Base-by-base conservation (phyloP, 2,113 vertebrate genomes). In the Microcebus ravelobensis region DNA sequence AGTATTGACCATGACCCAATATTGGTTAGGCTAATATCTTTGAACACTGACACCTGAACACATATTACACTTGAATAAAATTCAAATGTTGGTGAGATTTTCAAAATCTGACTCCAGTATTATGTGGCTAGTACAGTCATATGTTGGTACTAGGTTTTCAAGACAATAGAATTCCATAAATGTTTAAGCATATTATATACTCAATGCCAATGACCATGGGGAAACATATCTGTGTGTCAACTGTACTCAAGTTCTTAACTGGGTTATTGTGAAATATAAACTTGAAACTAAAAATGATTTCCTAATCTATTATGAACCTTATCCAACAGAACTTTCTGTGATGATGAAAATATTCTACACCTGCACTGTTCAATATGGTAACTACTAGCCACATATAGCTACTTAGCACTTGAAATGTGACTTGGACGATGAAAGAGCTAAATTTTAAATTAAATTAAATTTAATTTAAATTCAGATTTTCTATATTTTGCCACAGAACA, bases 241-340 rank as follows among this genome's bases (percentile, higher is more conserved):
- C 5, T 87, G 13, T 7, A 92, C 14, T 73, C 2, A 8, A 65
- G 31, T 59, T 79, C 45, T 87, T 70, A 63, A 70, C 31, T 68
- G 36, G 45, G 87, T 86, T 79, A 86, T 50, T 81, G 36, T 20
- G 29, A 89, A 52, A 86, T 70, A 89, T 8, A 88, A 91, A 91
- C 45, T 39, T 74, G 67, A 92, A 12, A 76, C 42, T 92, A 92
- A 86, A 81, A 70, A 89, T 83, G 18, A 92, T 74, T 94, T 94
- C n/a, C 31, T 83, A 94, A 68, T 55, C 17, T 55, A 55, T 55
- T 55, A 55, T 55, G 17, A 86, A 90, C 39, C 14, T 25, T 79
- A 55, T 68, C 15, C 36, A 67, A 85, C 1, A 81, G 39, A 94
- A 91, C 9, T 87, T 92, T 55, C 77, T 93, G 20, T 48, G 74